Conservation (phyloP, 2,113 vertebrate genomes). For the Clarias gariepinus region DNA sequence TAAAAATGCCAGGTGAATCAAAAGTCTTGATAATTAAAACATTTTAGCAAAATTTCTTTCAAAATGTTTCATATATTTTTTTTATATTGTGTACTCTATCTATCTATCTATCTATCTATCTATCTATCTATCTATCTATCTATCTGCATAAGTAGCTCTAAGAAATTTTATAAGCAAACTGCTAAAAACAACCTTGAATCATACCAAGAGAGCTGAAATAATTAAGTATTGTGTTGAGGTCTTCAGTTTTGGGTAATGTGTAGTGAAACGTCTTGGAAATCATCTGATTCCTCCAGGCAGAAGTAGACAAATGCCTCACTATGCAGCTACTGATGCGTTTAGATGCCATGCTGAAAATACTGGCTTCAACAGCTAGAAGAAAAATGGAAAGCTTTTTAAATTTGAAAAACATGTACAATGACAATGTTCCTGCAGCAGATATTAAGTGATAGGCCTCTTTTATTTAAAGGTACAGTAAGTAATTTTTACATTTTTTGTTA, state of each 20-base stretch:
- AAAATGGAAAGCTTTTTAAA: neutral
- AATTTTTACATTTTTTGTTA: too few species aligned
- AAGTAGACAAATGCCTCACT: slow-evolving; percentile 77
- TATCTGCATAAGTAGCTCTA: neutral
- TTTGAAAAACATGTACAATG: neutral
- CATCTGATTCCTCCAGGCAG: slow-evolving; percentile 76
- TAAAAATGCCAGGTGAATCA: neutral
- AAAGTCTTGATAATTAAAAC: too few species aligned
- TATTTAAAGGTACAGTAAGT: too few species aligned
- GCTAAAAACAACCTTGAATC: slow-evolving; percentile 34
- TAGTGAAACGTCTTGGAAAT: slow-evolving; percentile 77
- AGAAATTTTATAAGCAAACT: neutral
- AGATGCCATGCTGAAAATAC: slow-evolving; percentile 85
- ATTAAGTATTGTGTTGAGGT: slow-evolving; percentile 52
- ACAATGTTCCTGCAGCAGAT: too few species aligned
- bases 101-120: too few species aligned
- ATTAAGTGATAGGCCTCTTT: too few species aligned
- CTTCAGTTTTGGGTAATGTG: slow-evolving; percentile 55
- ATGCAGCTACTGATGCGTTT: slow-evolving; percentile 75
- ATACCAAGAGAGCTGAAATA: slow-evolving; percentile 87
- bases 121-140: too few species aligned
- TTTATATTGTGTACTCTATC: too few species aligned
- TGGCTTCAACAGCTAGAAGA: slow-evolving; percentile 82
- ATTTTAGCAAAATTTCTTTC: too few species aligned
- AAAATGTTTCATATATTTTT: too few species aligned